Percentiles rank a stretch among this genome's conserved stretches.
Evolutionary conservation across 2,797 vertebrate genomes (phyloP).

Genomic region (Catamblyrhynchus diadema): DNA sequence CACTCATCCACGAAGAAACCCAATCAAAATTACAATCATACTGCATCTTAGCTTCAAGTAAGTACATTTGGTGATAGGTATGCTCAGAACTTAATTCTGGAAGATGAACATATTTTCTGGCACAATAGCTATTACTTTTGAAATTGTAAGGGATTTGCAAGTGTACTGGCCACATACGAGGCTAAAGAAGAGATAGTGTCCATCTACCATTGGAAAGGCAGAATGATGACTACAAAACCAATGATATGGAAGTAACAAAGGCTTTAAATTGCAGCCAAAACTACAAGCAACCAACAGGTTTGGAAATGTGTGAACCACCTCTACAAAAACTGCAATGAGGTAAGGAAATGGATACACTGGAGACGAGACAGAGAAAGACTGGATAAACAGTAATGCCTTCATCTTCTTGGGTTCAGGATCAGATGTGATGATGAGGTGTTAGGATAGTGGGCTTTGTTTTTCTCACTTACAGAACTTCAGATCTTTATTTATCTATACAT

Average conservation of each 20-base stretch:
- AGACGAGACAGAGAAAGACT: neutral
- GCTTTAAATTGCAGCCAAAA: neutral
- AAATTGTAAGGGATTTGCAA: neutral
- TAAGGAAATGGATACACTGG: neutral
- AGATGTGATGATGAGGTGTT: neutral
- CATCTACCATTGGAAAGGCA: neutral
- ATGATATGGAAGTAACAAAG: neutral
- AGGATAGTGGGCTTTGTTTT: neutral
- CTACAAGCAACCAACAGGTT: neutral
- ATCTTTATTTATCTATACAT: neutral
- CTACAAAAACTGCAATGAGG: neutral
- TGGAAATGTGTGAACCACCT: neutral
- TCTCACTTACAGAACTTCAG: neutral
- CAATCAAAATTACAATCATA: neutral
- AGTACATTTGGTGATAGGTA: neutral
- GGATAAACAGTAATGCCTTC: neutral
- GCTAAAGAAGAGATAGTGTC: neutral
- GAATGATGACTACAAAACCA: neutral
- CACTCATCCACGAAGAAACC: neutral
- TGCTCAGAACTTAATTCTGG: neutral
- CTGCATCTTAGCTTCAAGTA: neutral
- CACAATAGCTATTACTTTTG: neutral
- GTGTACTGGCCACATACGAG: rapidly evolving
- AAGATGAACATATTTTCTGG: neutral
- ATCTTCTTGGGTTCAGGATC: neutral